Percentiles rank a stretch among this genome's conserved stretches.
Evolutionary conservation across 1,140 invertebrate genomes (phyloP).

Genomic region (Drosophila grimshawi): DNA sequence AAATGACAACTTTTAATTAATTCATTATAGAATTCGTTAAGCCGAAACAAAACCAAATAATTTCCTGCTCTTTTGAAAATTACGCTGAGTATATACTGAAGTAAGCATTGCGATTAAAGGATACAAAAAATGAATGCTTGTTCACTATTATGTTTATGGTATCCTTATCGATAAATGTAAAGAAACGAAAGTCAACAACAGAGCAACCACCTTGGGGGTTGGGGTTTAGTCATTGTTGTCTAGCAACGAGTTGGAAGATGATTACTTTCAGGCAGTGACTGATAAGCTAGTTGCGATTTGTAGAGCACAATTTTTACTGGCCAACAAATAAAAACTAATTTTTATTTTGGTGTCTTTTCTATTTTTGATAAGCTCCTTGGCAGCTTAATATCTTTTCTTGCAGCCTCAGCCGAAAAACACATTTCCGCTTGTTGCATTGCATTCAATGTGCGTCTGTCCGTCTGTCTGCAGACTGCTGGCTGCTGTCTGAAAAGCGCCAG

Average conservation of each 20-base stretch:
- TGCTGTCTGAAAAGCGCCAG: slow-evolving; percentile 58
- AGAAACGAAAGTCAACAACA: too few relatives aligned
- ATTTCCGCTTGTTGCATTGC: slow-evolving; percentile 58
- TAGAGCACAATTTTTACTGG: not conserved
- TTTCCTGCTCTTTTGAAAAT: not conserved
- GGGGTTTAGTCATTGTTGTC: not conserved
- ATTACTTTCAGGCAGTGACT: slow-evolving; percentile 36
- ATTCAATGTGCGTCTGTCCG: slow-evolving; percentile 29
- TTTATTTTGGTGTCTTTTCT: not conserved
- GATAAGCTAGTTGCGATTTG: slow-evolving; percentile 57
- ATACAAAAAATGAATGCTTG: too few relatives aligned
- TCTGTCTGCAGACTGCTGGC: slow-evolving; percentile 18
- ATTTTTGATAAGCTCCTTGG: slow-evolving; percentile 68
- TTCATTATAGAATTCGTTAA: slow-evolving; percentile 25
- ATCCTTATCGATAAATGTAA: too few relatives aligned
- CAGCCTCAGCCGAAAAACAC: slow-evolving; percentile 54
- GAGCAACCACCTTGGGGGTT: too few relatives aligned
- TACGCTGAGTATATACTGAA: not conserved
- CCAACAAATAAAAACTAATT: not conserved
- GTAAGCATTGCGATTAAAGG: too few relatives aligned
- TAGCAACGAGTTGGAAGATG: too few relatives aligned
- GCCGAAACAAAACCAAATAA: slow-evolving; percentile 2
- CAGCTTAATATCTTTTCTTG: slow-evolving; percentile 65
- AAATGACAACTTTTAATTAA: slow-evolving; percentile 55
- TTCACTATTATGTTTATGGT: too few relatives aligned